A percentile compares a stretch with the other conserved stretches of the same genome.
These are phyloP conservation scores for Pollenia angustigena DNA, from an alignment of 2,888 invertebrate species.

Conservation along the genomic window DNA sequence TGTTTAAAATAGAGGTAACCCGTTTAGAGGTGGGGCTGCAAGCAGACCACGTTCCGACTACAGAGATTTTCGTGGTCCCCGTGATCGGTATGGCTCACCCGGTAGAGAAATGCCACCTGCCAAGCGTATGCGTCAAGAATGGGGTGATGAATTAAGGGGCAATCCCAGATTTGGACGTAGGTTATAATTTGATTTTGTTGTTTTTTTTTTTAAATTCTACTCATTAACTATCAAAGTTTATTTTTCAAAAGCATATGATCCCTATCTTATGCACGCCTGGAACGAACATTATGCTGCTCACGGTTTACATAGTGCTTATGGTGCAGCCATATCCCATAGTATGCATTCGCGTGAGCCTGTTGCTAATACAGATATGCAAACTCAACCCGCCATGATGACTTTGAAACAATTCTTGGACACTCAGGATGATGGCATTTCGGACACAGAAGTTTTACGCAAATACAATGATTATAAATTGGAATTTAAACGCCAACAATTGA, in stretches of 20 bases:
- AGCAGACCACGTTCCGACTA: conserved; percentile 89
- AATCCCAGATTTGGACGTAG: conserved; percentile 84
- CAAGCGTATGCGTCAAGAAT: conserved; percentile 90
- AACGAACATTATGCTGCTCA: conserved; percentile 83
- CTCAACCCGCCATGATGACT: conserved; percentile 97
- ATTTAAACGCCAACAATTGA: conserved; percentile 97
- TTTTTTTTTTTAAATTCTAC: neutral
- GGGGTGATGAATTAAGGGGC: conserved; percentile 86
- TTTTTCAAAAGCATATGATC: conserved; percentile 81
- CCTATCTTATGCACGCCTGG: conserved; percentile 83
- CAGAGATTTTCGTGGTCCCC: conserved; percentile 90
- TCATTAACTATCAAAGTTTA: neutral
- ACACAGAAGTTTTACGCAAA: conserved; percentile 97
- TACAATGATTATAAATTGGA: conserved; percentile 99
- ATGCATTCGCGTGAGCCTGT: conserved; percentile 77
- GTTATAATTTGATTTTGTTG: conserved; percentile 20
- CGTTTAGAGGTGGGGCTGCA: conserved; percentile 84
- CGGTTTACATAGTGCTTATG: conserved; percentile 80
- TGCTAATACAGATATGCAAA: conserved; percentile 85
- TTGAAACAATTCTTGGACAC: conserved; percentile 98
- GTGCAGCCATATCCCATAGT: conserved; percentile 75
- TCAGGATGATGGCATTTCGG: conserved; percentile 98
- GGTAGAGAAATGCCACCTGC: conserved; percentile 90
- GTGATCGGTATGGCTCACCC: conserved; percentile 89
- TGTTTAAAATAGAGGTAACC: conserved; percentile 78